These are phyloP conservation scores for Tychaedon coryphoeus DNA, from an alignment of 2,113 vertebrate species.

Conservation along the genomic window DNA sequence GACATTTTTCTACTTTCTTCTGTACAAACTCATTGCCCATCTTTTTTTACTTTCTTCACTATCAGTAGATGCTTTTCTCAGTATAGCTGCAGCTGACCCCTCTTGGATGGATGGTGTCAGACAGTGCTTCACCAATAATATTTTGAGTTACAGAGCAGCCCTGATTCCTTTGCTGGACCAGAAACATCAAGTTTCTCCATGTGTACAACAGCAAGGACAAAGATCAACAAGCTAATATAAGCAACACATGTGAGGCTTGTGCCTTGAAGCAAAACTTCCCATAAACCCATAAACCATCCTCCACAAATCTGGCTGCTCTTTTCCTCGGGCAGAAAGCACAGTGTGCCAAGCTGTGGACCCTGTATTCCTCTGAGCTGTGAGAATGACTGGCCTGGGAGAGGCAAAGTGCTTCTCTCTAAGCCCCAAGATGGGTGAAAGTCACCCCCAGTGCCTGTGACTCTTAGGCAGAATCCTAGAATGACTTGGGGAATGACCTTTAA, in stretches of 20 bases:
- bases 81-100: not conserved
- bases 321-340: not conserved
- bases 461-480: not conserved
- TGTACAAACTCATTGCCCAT: not conserved
- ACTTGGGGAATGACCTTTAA: not conserved
- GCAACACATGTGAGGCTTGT: not conserved
- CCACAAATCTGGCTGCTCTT: not conserved
- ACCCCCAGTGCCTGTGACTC: not conserved
- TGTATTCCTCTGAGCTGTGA: not conserved
- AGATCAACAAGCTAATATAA: not conserved
- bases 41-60: not conserved
- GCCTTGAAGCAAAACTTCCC: not conserved
- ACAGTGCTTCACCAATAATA: not conserved
- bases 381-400: not conserved
- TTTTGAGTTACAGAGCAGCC: not conserved
- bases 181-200: not conserved
- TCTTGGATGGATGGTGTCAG: not conserved
- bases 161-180: not conserved
- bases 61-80: not conserved
- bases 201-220: not conserved
- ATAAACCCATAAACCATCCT: not conserved
- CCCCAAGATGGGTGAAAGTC: not conserved
- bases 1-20: not conserved
- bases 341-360: not conserved
- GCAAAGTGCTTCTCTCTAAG: not conserved